phyloP scores from a whole-genome alignment of 1,140 invertebrate genomes.

The Drosophila neocordata region DNA sequence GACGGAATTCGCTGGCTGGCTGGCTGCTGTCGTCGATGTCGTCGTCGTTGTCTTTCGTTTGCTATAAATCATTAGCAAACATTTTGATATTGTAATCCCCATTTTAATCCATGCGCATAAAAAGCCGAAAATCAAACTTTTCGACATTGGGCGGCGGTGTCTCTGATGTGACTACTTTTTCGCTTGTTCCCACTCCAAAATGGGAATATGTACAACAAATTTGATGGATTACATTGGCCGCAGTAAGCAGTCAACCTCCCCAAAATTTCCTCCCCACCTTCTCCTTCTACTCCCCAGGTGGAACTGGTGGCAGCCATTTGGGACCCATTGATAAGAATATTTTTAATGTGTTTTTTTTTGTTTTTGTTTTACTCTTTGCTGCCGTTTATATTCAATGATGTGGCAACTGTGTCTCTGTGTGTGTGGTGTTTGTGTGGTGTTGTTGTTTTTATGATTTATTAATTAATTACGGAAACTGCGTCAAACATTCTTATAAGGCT shows the following conservation, averaged over 20 bases:
- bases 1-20: slow-evolving; percentile 20
- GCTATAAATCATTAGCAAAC: slow-evolving; percentile 82
- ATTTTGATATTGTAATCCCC: slow-evolving; percentile 83
- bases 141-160: slow-evolving; percentile 76
- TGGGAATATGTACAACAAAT: slow-evolving; percentile 35
- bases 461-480: slow-evolving; percentile 79
- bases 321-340: slow-evolving; percentile 60
- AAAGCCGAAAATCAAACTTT: slow-evolving; percentile 82
- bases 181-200: slow-evolving; percentile 41
- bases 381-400: slow-evolving; percentile 43
- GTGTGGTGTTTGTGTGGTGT: slow-evolving; percentile 24
- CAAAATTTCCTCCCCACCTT: background rate
- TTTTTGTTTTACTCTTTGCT: slow-evolving; percentile 24
- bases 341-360: too few relatives aligned
- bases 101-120: slow-evolving; percentile 82
- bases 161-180: slow-evolving; percentile 75
- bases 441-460: slow-evolving; percentile 71
- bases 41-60: slow-evolving; percentile 48
- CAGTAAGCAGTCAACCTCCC: slow-evolving; percentile 4
- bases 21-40: slow-evolving; percentile 35
- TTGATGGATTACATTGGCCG: slow-evolving; percentile 78
- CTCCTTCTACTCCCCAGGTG: background rate
- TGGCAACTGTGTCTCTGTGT: slow-evolving; percentile 40
- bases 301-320: slow-evolving; percentile 42
- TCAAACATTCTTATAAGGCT: slow-evolving; percentile 50